phyloP scores from a whole-genome alignment of 1,140 invertebrate species.

The Lucilia cuprina region DNA sequence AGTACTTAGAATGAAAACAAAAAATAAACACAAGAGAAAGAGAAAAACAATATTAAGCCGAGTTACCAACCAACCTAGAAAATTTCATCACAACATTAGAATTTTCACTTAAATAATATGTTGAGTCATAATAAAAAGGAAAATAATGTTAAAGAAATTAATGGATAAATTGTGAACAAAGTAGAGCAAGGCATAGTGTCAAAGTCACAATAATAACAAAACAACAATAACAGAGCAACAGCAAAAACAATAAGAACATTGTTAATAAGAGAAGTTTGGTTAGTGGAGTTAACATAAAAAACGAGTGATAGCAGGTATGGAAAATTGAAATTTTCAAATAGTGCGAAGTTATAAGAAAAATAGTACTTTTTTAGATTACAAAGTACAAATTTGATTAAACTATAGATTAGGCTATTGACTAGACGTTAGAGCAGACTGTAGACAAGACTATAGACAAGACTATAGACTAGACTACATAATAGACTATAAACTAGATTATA shows the following conservation, averaged over 20 bases:
- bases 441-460: too few species aligned
- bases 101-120: neutral
- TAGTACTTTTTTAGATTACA: too few species aligned
- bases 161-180: neutral
- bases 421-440: too few species aligned
- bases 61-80: conserved; percentile 33
- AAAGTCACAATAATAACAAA: conserved; percentile 8
- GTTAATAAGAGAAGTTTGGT: neutral
- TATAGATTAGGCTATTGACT: too few species aligned
- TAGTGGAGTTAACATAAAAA: neutral
- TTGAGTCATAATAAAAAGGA: conserved; percentile 14
- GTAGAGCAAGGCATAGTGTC: conserved; percentile 26
- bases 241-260: neutral
- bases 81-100: neutral
- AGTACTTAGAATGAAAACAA: neutral
- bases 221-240: neutral
- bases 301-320: too few species aligned
- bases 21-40: neutral
- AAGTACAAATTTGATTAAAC: too few species aligned
- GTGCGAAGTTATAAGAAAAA: too few species aligned
- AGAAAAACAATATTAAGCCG: conserved; percentile 16
- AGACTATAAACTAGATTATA: too few species aligned
- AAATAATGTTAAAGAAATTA: neutral
- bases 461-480: too few species aligned
- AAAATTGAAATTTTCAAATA: too few species aligned